A percentile compares a stretch with the other conserved stretches of the same genome.
Evolutionary conservation across 2,888 invertebrate genomes (phyloP).

Genomic region (Polymixis flavicincta): DNA sequence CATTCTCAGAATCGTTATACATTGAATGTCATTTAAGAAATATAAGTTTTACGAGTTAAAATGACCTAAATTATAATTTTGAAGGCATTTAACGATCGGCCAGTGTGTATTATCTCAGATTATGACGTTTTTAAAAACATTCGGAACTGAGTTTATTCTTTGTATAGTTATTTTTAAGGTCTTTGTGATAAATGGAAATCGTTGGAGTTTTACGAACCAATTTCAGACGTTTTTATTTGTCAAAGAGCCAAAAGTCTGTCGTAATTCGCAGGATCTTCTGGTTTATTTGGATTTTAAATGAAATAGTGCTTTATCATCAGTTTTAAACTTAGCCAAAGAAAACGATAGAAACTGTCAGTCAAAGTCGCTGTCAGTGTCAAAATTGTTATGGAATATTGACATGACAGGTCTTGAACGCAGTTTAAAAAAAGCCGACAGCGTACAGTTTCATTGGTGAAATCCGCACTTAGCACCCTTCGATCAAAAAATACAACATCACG

Average conservation of each 20-base stretch:
- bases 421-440: too few species aligned
- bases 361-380: too few species aligned
- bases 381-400: too few species aligned
- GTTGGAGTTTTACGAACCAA: constrained; percentile 41
- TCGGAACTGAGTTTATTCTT: constrained; percentile 21
- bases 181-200: constrained; percentile 7
- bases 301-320: background rate
- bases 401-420: too few species aligned
- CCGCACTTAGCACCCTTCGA: too few species aligned
- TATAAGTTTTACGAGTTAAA: constrained; percentile 78
- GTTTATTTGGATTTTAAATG: background rate
- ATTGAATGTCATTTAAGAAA: constrained; percentile 77
- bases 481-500: background rate
- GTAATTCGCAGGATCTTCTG: background rate
- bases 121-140: constrained; percentile 53
- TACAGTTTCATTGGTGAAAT: too few species aligned
- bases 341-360: background rate
- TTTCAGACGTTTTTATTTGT: constrained; percentile 12
- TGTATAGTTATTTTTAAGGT: constrained; percentile 33
- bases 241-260: background rate
- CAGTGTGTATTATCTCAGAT: constrained; percentile 54
- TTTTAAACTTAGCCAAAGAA: background rate
- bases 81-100: constrained; percentile 70
- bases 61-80: constrained; percentile 80
- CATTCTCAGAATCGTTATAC: constrained; percentile 71